These are phyloP conservation scores for Scophthalmus maximus DNA, from an alignment of 2,113 vertebrate species.

Conservation along the genomic window DNA sequence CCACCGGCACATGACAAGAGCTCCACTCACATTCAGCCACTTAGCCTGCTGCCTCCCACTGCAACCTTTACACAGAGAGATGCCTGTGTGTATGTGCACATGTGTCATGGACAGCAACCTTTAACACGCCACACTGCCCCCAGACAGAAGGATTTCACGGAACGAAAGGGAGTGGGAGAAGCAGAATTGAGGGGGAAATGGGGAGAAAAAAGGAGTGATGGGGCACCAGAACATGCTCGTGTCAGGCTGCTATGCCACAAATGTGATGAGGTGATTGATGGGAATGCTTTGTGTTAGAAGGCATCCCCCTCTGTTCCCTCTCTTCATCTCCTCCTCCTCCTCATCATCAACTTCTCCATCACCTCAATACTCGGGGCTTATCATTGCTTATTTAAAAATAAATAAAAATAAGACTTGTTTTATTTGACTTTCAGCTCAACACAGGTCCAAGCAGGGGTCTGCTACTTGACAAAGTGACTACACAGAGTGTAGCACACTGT, in stretches of 20 bases:
- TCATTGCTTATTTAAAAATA: conserved; percentile 12
- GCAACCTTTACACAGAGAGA: conserved; percentile 67
- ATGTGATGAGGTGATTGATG: conserved; percentile 72
- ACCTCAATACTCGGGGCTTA: not conserved
- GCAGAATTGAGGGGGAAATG: conserved; percentile 11
- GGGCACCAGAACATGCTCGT: conserved; percentile 51
- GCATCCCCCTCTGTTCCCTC: not conserved
- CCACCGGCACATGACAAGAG: conserved; percentile 73
- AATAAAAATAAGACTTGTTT: not conserved
- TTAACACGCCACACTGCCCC: conserved; percentile 48
- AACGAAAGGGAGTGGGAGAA: conserved; percentile 19
- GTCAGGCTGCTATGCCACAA: conserved; percentile 61
- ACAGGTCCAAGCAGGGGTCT: conserved; percentile 15
- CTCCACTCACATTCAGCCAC: conserved; percentile 67
- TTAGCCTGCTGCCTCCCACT: conserved; percentile 71
- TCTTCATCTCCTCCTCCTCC: not conserved
- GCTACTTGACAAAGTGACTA: not conserved
- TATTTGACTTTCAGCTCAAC: conserved; percentile 23
- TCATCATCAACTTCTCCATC: conserved; percentile 33
- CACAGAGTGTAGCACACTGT: not conserved
- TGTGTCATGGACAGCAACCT: conserved; percentile 67
- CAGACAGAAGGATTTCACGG: conserved; percentile 38
- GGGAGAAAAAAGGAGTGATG: conserved; percentile 19
- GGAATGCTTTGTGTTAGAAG: conserved; percentile 38
- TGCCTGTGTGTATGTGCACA: conserved; percentile 52